These are phyloP conservation scores for Apogon talboti DNA, from an alignment of 2,797 vertebrate species.

Conservation along the genomic window DNA sequence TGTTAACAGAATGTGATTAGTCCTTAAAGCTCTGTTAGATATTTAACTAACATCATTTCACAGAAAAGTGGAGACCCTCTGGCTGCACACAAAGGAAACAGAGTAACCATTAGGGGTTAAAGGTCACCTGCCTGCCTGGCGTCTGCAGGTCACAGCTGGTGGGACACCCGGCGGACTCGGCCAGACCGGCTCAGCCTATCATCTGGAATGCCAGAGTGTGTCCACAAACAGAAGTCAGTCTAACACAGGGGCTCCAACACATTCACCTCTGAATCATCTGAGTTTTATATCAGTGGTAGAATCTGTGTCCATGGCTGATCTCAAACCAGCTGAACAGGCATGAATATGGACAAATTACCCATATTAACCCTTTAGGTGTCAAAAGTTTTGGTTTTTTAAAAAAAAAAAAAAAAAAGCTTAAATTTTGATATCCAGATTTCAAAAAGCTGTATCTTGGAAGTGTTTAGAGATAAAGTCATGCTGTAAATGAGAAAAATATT, in stretches of 20 bases:
- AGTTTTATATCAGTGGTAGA: too few relatives aligned
- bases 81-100: slow-evolving; percentile 67
- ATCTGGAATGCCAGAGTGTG: slow-evolving; percentile 83
- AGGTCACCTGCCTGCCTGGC: slow-evolving; percentile 83
- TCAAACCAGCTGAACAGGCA: too few relatives aligned
- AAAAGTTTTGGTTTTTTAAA: too few relatives aligned
- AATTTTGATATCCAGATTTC: too few relatives aligned
- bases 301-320: too few relatives aligned
- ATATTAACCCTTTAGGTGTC: too few relatives aligned
- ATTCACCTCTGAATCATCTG: too few relatives aligned
- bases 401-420: too few relatives aligned
- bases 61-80: slow-evolving; percentile 55
- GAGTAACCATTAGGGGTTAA: slow-evolving; percentile 53
- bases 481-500: too few relatives aligned
- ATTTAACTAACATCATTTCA: slow-evolving; percentile 28
- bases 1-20: slow-evolving; percentile 33
- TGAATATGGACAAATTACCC: too few relatives aligned
- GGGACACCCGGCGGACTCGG: slow-evolving; percentile 76
- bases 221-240: slow-evolving; percentile 58
- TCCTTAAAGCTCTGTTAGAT: slow-evolving; percentile 31
- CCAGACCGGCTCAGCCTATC: slow-evolving; percentile 76
- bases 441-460: too few relatives aligned
- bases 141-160: slow-evolving; percentile 84
- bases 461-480: too few relatives aligned
- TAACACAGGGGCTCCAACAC: slow-evolving; percentile 20